Conservation (phyloP, 2,797 vertebrate genomes). For the Amphiprion clarkii region DNA sequence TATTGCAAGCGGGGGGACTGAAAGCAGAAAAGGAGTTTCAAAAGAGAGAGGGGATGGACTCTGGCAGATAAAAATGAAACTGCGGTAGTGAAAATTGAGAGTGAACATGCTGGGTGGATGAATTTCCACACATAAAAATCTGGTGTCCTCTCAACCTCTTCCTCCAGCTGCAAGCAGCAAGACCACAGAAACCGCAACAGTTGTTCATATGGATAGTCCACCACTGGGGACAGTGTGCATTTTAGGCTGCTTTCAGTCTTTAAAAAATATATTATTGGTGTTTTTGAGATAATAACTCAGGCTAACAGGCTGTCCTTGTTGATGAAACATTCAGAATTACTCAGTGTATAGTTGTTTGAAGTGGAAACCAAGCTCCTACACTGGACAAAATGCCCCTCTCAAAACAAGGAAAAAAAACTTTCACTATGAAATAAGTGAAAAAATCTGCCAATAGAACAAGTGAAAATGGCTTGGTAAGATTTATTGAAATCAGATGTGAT, state of each 20-base stretch:
- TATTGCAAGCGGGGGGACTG: constrained; percentile 53
- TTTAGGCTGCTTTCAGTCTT: constrained; percentile 15
- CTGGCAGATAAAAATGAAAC: constrained; percentile 70
- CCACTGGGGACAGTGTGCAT: background rate
- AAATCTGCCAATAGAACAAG: too few relatives aligned
- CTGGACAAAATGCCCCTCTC: too few relatives aligned
- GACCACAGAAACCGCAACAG: constrained; percentile 29
- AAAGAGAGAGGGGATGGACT: constrained; percentile 62
- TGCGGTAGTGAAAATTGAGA: constrained; percentile 54
- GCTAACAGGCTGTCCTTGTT: constrained; percentile 8
- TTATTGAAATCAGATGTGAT: too few relatives aligned
- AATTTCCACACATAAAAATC: constrained; percentile 61
- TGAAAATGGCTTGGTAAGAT: too few relatives aligned
- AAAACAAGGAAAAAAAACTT: too few relatives aligned
- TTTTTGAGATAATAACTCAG: constrained; percentile 19
- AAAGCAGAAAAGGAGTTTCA: constrained; percentile 54
- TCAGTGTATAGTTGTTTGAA: background rate
- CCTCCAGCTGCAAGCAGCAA: constrained; percentile 43
- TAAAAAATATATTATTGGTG: constrained; percentile 12
- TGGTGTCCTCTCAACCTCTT: constrained; percentile 38
- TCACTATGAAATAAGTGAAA: too few relatives aligned
- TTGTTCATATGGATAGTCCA: constrained; percentile 9
- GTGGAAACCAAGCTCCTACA: background rate
- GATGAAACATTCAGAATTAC: background rate
- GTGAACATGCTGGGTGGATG: constrained; percentile 56